Evolutionary conservation across 2,113 vertebrate species (phyloP), one percentile per base, ranked within the genome.

Genomic region (Ochotona princeps): DNA sequence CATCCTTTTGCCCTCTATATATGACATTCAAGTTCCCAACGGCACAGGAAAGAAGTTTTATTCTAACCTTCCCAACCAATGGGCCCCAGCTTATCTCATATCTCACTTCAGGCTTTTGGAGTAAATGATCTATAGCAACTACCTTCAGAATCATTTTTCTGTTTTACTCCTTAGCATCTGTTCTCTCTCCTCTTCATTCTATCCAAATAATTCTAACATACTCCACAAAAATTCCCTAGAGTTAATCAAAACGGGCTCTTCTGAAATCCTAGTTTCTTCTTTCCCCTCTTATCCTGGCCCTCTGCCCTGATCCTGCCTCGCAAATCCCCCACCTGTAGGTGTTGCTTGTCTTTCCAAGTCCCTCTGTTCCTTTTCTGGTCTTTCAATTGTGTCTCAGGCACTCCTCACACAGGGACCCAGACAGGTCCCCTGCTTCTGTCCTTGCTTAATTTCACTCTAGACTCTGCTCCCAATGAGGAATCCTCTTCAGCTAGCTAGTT

Each of bases 231-330:
- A 51, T 67, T 35, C 18, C 28, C 23, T 78, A 44, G 7, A 73
- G 65, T 74, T 74, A 78, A 30, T 83, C 30, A 72, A 44, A 44
- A 44, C 38, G 6, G 38, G 38, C 38, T 44, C 54, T 78, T 90
- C 65, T 9, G 17, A 87, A 76, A 87, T 73, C 60, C 44, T 75
- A 51, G 44, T 86, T 72, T 89, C 69, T 89, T 92, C 35, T 9
- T 28, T 6, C 3, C 47, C 51, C 51, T 89, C 35, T 47, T 54
- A 44, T 44, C 38, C 38, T 44, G 38, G 38, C 67, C 14, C 20
- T 54, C 4, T 3, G 35, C 51, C 54, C 26, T 65, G 18, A 49
- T 35, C 65, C 69, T 47, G 63, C 13, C 57, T 82, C 61, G 32
- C 17, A 21, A 38, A 28, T 23, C 32, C 44, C 60, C 15, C 32